A percentile compares a stretch with the other conserved stretches of the same genome.
phyloP scores from a whole-genome alignment of 2,888 invertebrate genomes.

The Sinodicranocentrus sp. region DNA sequence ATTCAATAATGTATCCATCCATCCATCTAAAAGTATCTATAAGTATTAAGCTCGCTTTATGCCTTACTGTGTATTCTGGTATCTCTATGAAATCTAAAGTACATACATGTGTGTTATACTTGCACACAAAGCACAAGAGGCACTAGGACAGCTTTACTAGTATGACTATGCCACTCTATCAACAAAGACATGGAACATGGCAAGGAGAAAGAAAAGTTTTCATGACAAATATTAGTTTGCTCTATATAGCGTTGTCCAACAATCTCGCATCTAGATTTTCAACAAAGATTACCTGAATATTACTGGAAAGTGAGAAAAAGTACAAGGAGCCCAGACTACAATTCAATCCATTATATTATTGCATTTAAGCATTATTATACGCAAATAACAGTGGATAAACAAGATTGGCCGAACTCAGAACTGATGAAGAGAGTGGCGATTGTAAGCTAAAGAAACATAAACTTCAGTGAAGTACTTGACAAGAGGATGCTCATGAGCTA shows the following conservation, averaged over 20 bases:
- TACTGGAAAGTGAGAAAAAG: neutral
- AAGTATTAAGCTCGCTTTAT: neutral
- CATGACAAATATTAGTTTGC: slow-evolving; percentile 22
- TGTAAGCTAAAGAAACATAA: too few relatives aligned
- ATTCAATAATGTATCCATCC: slow-evolving; percentile 20
- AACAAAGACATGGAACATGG: neutral
- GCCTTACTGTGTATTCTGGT: too few relatives aligned
- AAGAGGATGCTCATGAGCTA: too few relatives aligned
- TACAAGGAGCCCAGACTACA: too few relatives aligned
- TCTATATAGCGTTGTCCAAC: neutral
- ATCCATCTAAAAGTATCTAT: slow-evolving; percentile 11
- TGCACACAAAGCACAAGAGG: slow-evolving; percentile 6
- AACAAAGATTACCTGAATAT: neutral
- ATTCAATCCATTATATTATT: too few relatives aligned
- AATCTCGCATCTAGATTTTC: slow-evolving; percentile 8
- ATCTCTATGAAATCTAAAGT: neutral
- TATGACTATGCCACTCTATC: neutral
- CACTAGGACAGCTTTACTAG: neutral
- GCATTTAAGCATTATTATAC: too few relatives aligned
- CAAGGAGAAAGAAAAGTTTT: slow-evolving; percentile 3
- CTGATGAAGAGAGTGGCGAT: too few relatives aligned
- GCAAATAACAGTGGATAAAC: too few relatives aligned
- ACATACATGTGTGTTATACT: neutral
- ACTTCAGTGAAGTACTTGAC: too few relatives aligned
- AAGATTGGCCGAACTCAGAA: too few relatives aligned